Evolutionary conservation across 2,888 invertebrate genomes (phyloP).

Genomic region (Acleris literana): DNA sequence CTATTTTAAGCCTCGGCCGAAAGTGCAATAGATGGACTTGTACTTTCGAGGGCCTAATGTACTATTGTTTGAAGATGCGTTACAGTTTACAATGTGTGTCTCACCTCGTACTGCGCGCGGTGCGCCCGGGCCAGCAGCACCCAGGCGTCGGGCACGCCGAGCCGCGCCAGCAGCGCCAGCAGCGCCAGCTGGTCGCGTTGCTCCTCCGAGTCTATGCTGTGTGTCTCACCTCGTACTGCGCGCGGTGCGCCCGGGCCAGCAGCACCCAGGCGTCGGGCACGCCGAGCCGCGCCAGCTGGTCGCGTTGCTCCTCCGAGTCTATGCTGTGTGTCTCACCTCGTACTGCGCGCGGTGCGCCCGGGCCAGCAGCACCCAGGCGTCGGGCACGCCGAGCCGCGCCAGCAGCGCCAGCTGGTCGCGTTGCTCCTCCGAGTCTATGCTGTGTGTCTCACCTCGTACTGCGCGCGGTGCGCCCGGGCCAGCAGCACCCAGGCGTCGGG

Average conservation of each 20-base stretch:
- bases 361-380: conserved; percentile 89
- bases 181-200: conserved; percentile 83
- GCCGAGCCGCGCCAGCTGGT: conserved; percentile 85
- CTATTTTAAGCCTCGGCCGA: too few species aligned
- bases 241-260: conserved; percentile 88
- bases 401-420: conserved; percentile 84
- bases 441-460: too few species aligned
- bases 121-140: conserved; percentile 91
- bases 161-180: conserved; percentile 80
- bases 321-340: too few species aligned
- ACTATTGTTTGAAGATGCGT: too few species aligned
- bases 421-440: conserved; percentile 73
- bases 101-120: conserved; percentile 76
- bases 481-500: conserved; percentile 90
- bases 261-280: conserved; percentile 91
- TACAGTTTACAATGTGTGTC: conserved; percentile 8
- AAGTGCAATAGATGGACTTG: too few species aligned
- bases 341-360: conserved; percentile 87
- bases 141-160: conserved; percentile 90
- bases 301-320: conserved; percentile 72
- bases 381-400: conserved; percentile 87
- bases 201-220: conserved; percentile 74
- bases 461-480: conserved; percentile 88
- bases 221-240: conserved; percentile 78
- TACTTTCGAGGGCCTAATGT: too few species aligned